phyloP scores from a whole-genome alignment of 2,888 invertebrate genomes.

The Cantharis rustica region DNA sequence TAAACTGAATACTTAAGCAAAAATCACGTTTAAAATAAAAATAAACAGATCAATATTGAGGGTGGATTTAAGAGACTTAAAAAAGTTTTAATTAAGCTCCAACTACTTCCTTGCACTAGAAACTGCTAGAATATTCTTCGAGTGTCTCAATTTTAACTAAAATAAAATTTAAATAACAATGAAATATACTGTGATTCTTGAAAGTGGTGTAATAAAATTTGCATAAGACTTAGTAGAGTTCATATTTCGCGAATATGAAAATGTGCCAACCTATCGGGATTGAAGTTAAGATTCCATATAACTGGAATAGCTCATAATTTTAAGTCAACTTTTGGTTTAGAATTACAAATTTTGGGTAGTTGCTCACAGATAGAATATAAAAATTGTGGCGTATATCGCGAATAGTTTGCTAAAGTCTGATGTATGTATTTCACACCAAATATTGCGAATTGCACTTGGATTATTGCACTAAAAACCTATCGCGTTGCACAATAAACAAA shows the following conservation, averaged over 20 bases:
- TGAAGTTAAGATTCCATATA: not conserved
- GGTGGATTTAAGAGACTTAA: not conserved
- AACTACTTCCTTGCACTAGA: not conserved
- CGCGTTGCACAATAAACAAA: no score
- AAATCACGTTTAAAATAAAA: not conserved
- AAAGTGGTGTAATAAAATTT: not conserved
- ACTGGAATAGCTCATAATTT: not conserved
- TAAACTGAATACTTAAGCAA: not conserved
- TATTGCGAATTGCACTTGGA: not conserved
- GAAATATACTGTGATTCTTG: not conserved
- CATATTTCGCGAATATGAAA: not conserved
- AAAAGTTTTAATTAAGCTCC: not conserved
- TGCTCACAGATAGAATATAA: not conserved
- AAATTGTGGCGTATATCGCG: not conserved
- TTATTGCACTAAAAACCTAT: not conserved
- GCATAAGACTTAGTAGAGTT: not conserved
- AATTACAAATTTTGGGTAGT: not conserved
- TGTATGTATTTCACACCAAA: not conserved
- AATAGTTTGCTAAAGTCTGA: not conserved
- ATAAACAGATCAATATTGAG: not conserved
- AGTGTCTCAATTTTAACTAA: not conserved
- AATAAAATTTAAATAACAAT: not conserved
- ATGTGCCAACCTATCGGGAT: not conserved
- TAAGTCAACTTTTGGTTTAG: not conserved
- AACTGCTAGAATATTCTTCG: not conserved